Percentiles rank a stretch among this genome's conserved stretches.
These are phyloP conservation scores for Probaryconus sp. DNA, from an alignment of 1,140 invertebrate species.

Conservation along the genomic window DNA sequence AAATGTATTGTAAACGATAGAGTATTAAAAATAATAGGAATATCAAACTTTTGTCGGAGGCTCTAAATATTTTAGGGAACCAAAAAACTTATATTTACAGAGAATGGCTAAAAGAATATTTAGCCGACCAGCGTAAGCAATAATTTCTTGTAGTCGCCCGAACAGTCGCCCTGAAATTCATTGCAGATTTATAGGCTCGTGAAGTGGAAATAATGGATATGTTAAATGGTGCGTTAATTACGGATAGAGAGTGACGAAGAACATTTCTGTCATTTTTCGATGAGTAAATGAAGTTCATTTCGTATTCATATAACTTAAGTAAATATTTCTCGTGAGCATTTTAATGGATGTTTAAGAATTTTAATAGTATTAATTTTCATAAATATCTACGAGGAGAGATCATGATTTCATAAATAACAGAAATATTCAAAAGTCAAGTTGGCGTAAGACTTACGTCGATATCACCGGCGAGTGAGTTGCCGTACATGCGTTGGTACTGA, in stretches of 20 bases:
- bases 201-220: conserved; percentile 33
- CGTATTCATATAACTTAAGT: too few species aligned
- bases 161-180: conserved; percentile 90
- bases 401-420: neutral
- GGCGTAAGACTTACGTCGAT: conserved; percentile 83
- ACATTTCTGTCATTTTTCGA: conserved; percentile 6
- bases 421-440: neutral
- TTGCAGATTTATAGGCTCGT: conserved; percentile 66
- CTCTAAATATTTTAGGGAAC: neutral
- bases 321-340: too few species aligned
- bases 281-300: too few species aligned
- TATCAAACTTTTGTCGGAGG: conserved; percentile 6
- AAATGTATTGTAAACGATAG: conserved; percentile 4
- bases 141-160: conserved; percentile 94
- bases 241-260: neutral
- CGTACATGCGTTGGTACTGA: conserved; percentile 87
- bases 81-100: conserved; percentile 2
- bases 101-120: conserved; percentile 63
- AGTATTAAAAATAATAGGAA: conserved; percentile 19
- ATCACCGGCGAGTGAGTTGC: conserved; percentile 87
- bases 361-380: neutral
- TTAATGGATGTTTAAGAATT: too few species aligned
- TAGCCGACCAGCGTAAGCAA: conserved; percentile 90
- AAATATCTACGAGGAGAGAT: too few species aligned
- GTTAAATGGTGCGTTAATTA: conserved; percentile 48